Evolutionary conservation across 2,113 vertebrate genomes (phyloP).

Genomic region (Cacatua alba): DNA sequence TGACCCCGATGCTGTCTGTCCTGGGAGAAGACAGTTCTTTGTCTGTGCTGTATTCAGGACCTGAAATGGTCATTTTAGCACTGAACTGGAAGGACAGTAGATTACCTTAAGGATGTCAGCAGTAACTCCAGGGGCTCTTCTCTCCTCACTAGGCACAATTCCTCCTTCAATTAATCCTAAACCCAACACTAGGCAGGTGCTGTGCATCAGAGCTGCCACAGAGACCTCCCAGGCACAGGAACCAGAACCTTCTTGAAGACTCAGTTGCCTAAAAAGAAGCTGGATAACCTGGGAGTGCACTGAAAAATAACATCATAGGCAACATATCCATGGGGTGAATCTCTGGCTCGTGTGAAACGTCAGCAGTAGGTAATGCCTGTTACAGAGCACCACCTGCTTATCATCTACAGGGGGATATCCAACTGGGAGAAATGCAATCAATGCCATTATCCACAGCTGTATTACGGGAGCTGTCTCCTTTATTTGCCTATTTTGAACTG

Average conservation of each 20-base stretch:
- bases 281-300: not conserved
- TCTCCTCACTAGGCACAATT: not conserved
- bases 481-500: not conserved
- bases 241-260: not conserved
- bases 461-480: not conserved
- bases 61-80: not conserved
- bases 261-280: not conserved
- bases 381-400: not conserved
- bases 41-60: not conserved
- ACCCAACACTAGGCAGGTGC: not conserved
- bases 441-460: not conserved
- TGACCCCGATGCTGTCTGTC: not conserved
- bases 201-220: not conserved
- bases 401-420: not conserved
- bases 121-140: not conserved
- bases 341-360: not conserved
- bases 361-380: not conserved
- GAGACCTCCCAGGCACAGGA: not conserved
- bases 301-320: not conserved
- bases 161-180: not conserved
- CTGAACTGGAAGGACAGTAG: not conserved
- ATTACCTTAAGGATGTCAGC: not conserved
- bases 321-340: not conserved
- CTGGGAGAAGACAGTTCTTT: not conserved
- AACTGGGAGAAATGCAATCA: not conserved